Base-by-base conservation (phyloP, 2,113 vertebrate genomes). In the Gila orcuttii region DNA sequence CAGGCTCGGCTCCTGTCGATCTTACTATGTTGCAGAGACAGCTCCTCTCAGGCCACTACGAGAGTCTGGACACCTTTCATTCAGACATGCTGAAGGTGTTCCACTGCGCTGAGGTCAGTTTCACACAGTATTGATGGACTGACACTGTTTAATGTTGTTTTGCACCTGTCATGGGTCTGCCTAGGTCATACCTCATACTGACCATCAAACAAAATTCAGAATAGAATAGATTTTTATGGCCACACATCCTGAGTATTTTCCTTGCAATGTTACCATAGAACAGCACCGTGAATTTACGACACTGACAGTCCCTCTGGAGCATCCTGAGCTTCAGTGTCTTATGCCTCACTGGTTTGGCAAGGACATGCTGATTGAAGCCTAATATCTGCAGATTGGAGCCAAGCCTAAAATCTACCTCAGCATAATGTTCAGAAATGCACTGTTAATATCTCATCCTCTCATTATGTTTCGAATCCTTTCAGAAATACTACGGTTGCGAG, bases 81-180 rank as follows among this genome's bases (percentile, higher is more conserved):
- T 95, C 96, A 1, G 98, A 99, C 93, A 99, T 99, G 97, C 96
- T 99, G 87, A 99, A 97, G 93, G 98, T 99, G 81, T 99, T 99
- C 91, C 95, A 97, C 79, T 99, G 98, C 0, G 97, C 97, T 17
- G 98, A 99, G 97, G 98, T 99, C 94, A 92, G 95, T 89, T 60
- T 71, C 77, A 80, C 62, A 60, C 12, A 68, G 36, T 55, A 25
- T 86, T 86, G 74, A 25, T 28, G 42, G 42, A 75, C 71, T 47
- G 39, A 74, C 42, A 23, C 33, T 75, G 71, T 75, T 75, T 75
- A 39, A 74, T 75, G 73, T 75, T 75, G 39, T 47, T 77, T 25
- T 77, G 47, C 75, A 52, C 75, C 45, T 77, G 47, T 28, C 75
- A 77, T 9, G 4, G 28, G 25, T 71, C 71, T 33, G 75, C 8